These are phyloP conservation scores for Numenius phaeopus DNA, from an alignment of 2,797 vertebrate genomes.

Conservation along the genomic window DNA sequence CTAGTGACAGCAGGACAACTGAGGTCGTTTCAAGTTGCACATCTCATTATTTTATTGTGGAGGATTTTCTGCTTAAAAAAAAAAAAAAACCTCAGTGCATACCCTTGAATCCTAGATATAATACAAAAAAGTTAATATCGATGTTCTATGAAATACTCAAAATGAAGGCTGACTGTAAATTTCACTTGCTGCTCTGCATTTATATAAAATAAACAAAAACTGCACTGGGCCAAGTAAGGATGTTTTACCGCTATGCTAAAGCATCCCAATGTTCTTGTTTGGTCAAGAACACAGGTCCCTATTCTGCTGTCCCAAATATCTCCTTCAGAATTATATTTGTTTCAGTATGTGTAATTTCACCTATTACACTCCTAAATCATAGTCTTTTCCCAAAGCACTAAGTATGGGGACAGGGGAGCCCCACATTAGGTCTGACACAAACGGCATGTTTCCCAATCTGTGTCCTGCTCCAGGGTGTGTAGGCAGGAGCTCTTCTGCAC, in stretches of 20 bases:
- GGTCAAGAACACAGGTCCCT: not conserved
- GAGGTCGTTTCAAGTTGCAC: not conserved
- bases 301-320: not conserved
- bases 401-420: not conserved
- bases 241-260: not conserved
- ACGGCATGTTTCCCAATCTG: fast-evolving
- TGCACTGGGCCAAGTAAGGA: not conserved
- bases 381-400: not conserved
- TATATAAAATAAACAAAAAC: not conserved
- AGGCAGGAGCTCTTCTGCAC: not conserved
- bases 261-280: not conserved
- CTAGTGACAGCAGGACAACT: not conserved
- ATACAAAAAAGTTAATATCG: not conserved
- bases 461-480: fast-evolving
- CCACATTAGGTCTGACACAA: fast-evolving
- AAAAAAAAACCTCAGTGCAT: not conserved
- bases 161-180: not conserved
- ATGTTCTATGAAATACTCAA: not conserved
- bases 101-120: not conserved
- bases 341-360: not conserved
- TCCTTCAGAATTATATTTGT: not conserved
- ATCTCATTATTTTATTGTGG: not conserved
- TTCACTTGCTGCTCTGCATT: not conserved
- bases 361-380: not conserved
- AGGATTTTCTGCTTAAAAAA: not conserved